Evolutionary conservation across 2,113 vertebrate genomes (phyloP).

Genomic region (Sterna hirundo): DNA sequence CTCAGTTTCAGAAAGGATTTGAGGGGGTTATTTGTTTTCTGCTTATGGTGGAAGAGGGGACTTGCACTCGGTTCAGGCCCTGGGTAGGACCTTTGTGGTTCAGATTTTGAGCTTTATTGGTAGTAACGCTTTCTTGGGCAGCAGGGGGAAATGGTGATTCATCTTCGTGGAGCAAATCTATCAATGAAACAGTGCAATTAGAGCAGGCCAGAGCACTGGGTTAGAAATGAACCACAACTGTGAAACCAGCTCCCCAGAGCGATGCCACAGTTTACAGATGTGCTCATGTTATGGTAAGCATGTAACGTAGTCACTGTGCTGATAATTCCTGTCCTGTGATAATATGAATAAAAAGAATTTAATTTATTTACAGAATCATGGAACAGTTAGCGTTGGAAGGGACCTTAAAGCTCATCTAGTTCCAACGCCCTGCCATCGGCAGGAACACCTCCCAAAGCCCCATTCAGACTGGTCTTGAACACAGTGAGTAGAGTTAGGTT

Average conservation of each 20-base stretch:
- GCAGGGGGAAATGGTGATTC: background rate
- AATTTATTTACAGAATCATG: background rate
- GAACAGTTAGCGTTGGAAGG: no score
- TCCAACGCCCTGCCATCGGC: no score
- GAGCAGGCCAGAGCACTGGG: background rate
- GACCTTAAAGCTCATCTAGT: no score
- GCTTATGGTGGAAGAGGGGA: background rate
- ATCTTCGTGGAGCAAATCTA: background rate
- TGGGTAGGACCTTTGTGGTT: background rate
- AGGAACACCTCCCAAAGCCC: no score
- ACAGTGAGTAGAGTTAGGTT: background rate
- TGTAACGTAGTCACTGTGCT: background rate
- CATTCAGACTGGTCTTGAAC: no score
- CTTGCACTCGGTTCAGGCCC: background rate
- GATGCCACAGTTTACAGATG: rapidly evolving
- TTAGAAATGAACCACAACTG: background rate
- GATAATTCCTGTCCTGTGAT: background rate
- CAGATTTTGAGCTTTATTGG: background rate
- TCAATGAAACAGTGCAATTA: background rate
- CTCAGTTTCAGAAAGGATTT: background rate
- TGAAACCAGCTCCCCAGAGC: background rate
- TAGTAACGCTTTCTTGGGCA: background rate
- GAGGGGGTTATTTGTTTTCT: background rate
- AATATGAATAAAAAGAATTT: background rate
- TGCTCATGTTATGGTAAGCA: rapidly evolving